These are phyloP conservation scores for Schlechtendalia chinensis DNA, from an alignment of 1,140 invertebrate genomes.

Conservation along the genomic window DNA sequence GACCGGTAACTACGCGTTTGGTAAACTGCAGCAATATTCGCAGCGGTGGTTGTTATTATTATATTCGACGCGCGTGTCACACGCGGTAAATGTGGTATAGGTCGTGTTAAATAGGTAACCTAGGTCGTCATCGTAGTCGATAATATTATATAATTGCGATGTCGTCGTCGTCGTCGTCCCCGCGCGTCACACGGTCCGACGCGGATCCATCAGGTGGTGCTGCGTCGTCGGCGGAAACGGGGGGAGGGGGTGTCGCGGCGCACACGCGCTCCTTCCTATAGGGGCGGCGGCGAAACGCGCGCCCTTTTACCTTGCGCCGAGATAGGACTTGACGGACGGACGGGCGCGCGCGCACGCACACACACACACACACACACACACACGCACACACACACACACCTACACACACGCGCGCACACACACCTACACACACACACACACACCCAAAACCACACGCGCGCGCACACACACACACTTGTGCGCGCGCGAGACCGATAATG, in stretches of 20 bases:
- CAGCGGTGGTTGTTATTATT: no score
- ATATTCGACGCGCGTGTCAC: neutral
- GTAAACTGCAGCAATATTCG: no score
- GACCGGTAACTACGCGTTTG: no score
- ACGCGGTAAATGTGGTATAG: no score
- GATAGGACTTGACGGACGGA: no score
- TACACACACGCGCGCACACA: neutral
- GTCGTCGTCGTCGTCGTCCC: neutral
- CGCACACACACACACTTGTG: neutral
- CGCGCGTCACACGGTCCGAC: slow-evolving; percentile 17
- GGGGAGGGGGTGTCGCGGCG: no score
- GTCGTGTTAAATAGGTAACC: neutral
- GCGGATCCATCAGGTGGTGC: slow-evolving; percentile 36
- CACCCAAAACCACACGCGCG: no score
- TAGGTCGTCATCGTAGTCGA: neutral
- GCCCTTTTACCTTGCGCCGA: no score
- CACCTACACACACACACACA: neutral
- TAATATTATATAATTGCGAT: neutral
- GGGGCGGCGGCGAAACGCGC: no score
- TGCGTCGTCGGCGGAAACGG: neutral
- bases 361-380: neutral
- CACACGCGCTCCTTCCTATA: neutral
- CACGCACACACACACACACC: neutral
- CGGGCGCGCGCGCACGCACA: neutral
- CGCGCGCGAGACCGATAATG: neutral